Evolutionary conservation across 2,888 invertebrate species (phyloP).

Genomic region (Imbricaverruca yamaguchii): DNA sequence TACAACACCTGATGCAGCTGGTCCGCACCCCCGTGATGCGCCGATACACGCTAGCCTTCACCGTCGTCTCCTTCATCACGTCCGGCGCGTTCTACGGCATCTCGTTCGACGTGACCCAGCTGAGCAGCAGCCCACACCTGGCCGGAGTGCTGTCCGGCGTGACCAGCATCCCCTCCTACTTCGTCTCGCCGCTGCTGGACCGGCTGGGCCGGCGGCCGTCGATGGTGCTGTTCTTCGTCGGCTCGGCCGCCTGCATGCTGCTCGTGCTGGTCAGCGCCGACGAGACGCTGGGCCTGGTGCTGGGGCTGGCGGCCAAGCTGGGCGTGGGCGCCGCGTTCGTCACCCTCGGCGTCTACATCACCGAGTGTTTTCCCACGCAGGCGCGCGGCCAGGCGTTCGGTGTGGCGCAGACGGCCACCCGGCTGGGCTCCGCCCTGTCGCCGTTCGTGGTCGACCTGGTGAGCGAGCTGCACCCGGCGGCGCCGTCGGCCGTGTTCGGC

Average conservation of each 20-base stretch:
- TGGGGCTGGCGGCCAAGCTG: constrained; percentile 39
- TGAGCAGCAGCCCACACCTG: constrained; percentile 45
- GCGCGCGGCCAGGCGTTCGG: constrained; percentile 42
- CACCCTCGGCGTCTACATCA: constrained; percentile 44
- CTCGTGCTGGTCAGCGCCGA: constrained; percentile 39
- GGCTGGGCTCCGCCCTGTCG: constrained; percentile 46
- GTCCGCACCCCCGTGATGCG: background rate
- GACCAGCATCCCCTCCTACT: constrained; percentile 44
- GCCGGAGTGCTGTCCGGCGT: constrained; percentile 45
- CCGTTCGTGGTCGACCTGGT: constrained; percentile 40
- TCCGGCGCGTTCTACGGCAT: constrained; percentile 45
- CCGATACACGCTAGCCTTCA: background rate
- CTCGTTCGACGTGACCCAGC: constrained; percentile 41
- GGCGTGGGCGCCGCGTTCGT: constrained; percentile 45
- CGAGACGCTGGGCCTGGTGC: constrained; percentile 34
- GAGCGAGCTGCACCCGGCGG: constrained; percentile 19
- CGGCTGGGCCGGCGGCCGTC: constrained; percentile 45
- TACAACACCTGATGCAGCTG: background rate
- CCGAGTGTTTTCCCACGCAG: constrained; percentile 35
- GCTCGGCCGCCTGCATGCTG: constrained; percentile 43
- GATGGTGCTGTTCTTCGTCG: constrained; percentile 41
- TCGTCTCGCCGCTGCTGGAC: constrained; percentile 40
- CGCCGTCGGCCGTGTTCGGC: background rate
- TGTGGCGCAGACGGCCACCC: constrained; percentile 34
- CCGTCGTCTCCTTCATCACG: constrained; percentile 28